Evolutionary conservation across 2,888 invertebrate species (phyloP), one percentile per base, ranked within the genome.

Genomic region (Luperina nickerlii): DNA sequence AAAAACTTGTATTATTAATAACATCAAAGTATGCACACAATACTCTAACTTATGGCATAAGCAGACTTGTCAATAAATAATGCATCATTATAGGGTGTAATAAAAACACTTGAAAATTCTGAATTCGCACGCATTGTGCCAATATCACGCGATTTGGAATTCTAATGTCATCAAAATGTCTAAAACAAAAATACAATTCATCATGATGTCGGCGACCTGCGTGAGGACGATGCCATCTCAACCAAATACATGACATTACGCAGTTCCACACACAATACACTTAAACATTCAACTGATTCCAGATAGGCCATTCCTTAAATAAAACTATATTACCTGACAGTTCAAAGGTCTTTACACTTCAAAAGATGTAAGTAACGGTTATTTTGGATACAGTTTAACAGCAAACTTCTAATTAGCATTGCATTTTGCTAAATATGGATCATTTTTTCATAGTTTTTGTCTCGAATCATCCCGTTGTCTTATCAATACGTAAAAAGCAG

Each of bases 171-270:
- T 51, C 45, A 78, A 81, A 71, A 81, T 70, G 67, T 83, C 68
- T 74, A 38, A 38, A 38, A 81, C 86, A 81, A 86, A 83, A 84
- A 82, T 82, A 83, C 67, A 72, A 83, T 82, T 74, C 84, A 51
- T 82, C 73, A 83, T 84, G 87, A 92, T 91, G 94, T 93, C 93
- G 92, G 87, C 88, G 94, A 93, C 94, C 93, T 87, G 91, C 67
- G 78, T 81, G 87, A 89, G 92, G 91, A 90, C 92, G 90, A 89
- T 91, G 93, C 86, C 93, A 89, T 88, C 90, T 93, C 92, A 90
- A 94, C 95, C 90, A 95, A 91, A 94, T 95, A 94, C 95, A 96
- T 95, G 76, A 81, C 89, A 94, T 94, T 93, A 94, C 85, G 84
- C 82, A 24, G 76, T 62, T 75, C 76, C 75, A 82, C 87, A 94